phyloP scores from a whole-genome alignment of 2,113 vertebrate species.

The Campylomormyrus tamandua region DNA sequence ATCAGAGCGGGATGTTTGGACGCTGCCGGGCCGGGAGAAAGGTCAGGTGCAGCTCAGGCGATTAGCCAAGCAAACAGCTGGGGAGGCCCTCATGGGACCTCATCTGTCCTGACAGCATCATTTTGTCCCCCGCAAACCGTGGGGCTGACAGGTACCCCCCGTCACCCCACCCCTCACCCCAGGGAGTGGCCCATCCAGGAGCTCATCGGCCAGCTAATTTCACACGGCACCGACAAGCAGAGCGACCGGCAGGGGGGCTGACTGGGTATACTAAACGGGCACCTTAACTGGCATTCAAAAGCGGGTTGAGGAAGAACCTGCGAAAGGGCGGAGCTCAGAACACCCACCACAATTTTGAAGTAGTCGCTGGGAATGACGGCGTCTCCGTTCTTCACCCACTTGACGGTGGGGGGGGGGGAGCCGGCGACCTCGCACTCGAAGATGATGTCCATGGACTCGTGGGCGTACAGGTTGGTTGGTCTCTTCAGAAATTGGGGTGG shows the following conservation, averaged over 20 bases:
- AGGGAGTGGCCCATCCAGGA: neutral
- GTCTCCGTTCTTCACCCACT: constrained; percentile 97
- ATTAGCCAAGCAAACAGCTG: constrained; percentile 11
- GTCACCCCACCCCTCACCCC: neutral
- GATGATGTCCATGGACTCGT: constrained; percentile 90
- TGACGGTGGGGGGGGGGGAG: constrained; percentile 81
- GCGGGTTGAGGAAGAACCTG: neutral
- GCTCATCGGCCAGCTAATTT: neutral
- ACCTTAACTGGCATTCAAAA: neutral
- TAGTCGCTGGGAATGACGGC: constrained; percentile 96
- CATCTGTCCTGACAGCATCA: neutral
- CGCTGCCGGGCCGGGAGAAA: neutral
- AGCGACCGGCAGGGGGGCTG: neutral
- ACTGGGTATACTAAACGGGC: too few relatives aligned
- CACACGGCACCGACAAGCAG: neutral
- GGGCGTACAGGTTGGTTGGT: constrained; percentile 80
- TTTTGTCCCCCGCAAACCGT: neutral
- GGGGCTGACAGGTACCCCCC: neutral
- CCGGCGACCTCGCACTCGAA: constrained; percentile 90
- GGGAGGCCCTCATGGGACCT: neutral
- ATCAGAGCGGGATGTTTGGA: neutral
- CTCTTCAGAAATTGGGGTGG: constrained; percentile 76
- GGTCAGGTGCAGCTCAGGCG: neutral
- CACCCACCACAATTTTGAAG: constrained; percentile 89
- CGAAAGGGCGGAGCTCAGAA: neutral